Base-by-base conservation (phyloP, 2,113 vertebrate genomes). In the Rhinolophus sinicus region DNA sequence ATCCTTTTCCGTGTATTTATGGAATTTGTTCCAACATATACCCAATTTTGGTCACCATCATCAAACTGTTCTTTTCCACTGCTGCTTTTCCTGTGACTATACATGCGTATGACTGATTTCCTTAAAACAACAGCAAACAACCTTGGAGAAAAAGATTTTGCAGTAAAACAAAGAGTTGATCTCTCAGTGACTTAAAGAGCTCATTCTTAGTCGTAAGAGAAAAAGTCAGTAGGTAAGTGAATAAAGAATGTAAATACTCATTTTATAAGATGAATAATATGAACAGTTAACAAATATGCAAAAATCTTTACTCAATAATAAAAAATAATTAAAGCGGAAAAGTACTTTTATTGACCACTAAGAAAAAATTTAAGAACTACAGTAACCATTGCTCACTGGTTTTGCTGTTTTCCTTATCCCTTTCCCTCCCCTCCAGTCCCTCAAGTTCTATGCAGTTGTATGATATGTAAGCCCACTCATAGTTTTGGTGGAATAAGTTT, bases 21-120 rank as follows among this genome's bases (percentile, higher is more conserved):
- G 95, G 52, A 82, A 52, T 91, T 76, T 82, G 50, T 91, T 91
- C 60, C 91, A 82, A 82, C n/a, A 78, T 14, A 56, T 40, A 86
- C 24, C 12, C 50, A 10, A 9, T 94, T 90, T 93, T 35, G 85
- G 24, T 86, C 47, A 90, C 50, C 67, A 58, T 86, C 67, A 81
- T 80, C 64, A 58, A 65, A 90, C 52, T 87, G 22, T 76, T 75
- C 58, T 88, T 90, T 94, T 52, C 87, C 60, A 70, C 18, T 26
- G n/a, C 67, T 67, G 40, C 52, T 70, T 91, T 88, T 94, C 83
- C 62, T 62, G 38, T 88, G 62, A 88, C 52, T 64, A 56, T 44
- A 78, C 35, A 54, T 85, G 22, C 8, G 22, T 90, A 60, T 67
- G 76, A 87, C 52, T 67, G 76, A 87, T 40, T 76, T 70, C 44